Base-by-base conservation (phyloP, 2,888 invertebrate species). In the Mimachlamys varia region DNA sequence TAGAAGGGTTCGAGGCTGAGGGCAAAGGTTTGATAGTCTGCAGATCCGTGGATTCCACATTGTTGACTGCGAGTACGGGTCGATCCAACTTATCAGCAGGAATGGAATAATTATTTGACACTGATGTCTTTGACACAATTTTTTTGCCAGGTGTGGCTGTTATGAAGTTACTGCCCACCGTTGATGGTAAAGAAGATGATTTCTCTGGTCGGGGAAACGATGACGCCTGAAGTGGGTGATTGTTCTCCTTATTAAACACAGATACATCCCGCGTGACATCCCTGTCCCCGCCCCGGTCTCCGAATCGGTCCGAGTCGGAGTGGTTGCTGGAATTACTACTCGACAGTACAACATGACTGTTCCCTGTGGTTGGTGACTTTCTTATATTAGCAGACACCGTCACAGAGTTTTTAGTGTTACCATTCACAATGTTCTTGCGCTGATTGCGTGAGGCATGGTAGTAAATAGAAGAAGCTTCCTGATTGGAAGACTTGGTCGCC, bases 1-100 rank as follows among this genome's bases (percentile, higher is more conserved):
- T 95, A 22, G 90, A 89, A n/a, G 44, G 12, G 22, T 88, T 88
- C n/a, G 87, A 88, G 50, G 90, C 62, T 27, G 91, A 88, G 76
- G 87, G 88, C 17, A 62, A 89, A 58, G 93, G 89, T 91, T 95
- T 95, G 91, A 94, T 93, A 22, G 94, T 94, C 92, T 94, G 93
- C 88, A 95, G 93, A 90, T 95, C 95, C 27, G 95, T 94, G 19
- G 94, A 94, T 91, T 95, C 95, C 44, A 95, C 95, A 89, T 95
- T 95, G 93, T 93, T 95, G 19, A 95, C 95, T 50, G 94, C 92
- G 37, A 95, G 89, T 12, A 93, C 91, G 15, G 94, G 94, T 27
- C 91, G 90, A 55, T 92, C 92, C 87, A 53, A 62, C 88, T 90
- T 92, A 62, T 92, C 92, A 53, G 93, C 93, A 62, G 95, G 95